Evolutionary conservation across 92 coral and sea anemone species (phyloP).

Genomic region (Umimayanthus chanpuru): DNA sequence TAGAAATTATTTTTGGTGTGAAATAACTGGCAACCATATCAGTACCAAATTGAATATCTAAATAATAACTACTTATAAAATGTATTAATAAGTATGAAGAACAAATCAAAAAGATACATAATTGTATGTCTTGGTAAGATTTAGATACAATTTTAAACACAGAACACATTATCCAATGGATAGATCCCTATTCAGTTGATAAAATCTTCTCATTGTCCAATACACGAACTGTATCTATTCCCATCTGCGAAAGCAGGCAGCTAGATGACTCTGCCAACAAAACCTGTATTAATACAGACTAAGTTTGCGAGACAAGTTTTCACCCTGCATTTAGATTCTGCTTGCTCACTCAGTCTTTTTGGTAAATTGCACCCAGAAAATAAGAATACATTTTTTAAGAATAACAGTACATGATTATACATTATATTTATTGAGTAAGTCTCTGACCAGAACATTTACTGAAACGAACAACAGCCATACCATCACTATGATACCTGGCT

Average conservation of each 20-base stretch:
- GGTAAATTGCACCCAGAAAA: background rate
- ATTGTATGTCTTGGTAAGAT: no score
- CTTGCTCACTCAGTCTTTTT: background rate
- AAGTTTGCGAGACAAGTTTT: background rate
- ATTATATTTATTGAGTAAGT: no score
- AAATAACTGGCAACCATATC: no score
- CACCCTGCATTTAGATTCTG: background rate
- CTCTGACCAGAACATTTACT: background rate
- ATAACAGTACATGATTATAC: background rate
- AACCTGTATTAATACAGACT: no score
- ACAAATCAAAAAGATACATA: no score
- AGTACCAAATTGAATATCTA: background rate
- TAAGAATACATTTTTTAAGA: no score
- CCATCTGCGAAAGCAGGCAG: background rate
- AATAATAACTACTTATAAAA: background rate
- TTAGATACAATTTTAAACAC: background rate
- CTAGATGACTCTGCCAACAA: background rate
- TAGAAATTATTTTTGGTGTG: no score
- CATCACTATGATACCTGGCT: background rate
- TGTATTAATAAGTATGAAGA: background rate
- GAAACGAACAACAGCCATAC: background rate
- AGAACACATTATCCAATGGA: background rate
- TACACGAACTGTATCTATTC: background rate
- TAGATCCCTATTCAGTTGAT: background rate
- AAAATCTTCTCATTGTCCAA: slow-evolving; percentile 1